phyloP scores from a whole-genome alignment of 1,140 invertebrate species.

The Epicauta chinensis region DNA sequence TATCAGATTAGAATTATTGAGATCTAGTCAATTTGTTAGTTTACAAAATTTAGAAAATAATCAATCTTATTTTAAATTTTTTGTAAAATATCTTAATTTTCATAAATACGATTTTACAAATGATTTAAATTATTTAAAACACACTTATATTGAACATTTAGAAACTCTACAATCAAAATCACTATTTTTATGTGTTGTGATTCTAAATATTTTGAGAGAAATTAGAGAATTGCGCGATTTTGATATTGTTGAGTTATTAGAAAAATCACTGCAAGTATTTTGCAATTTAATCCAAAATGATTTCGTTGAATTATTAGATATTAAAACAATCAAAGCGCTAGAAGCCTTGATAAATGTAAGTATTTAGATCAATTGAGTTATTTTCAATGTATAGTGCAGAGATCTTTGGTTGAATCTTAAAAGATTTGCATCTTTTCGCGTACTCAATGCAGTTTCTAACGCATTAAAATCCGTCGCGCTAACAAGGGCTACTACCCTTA shows the following conservation, averaged over 20 bases:
- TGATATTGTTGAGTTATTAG: background rate
- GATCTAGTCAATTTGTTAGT: background rate
- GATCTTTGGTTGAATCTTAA: no score
- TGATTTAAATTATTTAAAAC: no score
- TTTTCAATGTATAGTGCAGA: no score
- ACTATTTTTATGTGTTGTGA: conserved; percentile 2
- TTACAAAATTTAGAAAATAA: conserved; percentile 5
- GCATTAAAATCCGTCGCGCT: no score
- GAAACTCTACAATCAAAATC: no score
- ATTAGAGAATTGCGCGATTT: background rate
- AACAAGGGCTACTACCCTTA: no score
- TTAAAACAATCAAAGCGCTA: conserved; percentile 16
- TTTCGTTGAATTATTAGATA: background rate
- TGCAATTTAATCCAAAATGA: conserved; percentile 2
- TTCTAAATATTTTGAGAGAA: conserved; percentile 1
- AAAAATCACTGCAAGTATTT: conserved; percentile 2
- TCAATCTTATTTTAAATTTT: background rate
- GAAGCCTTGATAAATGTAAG: conserved; percentile 28
- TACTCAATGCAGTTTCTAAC: no score
- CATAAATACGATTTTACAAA: no score
- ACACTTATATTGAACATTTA: no score
- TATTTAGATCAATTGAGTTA: conserved; percentile 11
- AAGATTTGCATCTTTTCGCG: no score
- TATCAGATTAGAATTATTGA: no score
- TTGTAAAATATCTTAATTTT: no score